Conservation (phyloP, 2,113 vertebrate genomes). For the Gambusia holbrooki region DNA sequence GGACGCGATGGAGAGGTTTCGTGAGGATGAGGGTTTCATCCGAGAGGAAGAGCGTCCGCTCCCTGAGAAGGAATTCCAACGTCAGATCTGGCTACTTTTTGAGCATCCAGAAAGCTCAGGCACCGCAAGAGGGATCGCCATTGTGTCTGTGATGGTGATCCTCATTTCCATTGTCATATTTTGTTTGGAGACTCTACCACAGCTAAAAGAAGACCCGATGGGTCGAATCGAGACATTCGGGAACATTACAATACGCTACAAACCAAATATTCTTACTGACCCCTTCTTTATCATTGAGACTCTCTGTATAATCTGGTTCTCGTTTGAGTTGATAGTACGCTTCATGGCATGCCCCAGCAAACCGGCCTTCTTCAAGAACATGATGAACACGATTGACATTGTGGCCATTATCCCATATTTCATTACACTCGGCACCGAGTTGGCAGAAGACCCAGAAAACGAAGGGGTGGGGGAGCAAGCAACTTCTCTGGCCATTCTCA, state of each 20-base stretch:
- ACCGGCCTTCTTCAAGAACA: conserved; percentile 98
- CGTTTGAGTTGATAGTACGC: conserved; percentile 95
- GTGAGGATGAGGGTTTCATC: conserved; percentile 98
- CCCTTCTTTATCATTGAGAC: conserved; percentile 98
- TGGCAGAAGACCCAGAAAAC: conserved; percentile 88
- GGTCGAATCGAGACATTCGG: conserved; percentile 79
- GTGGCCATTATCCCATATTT: conserved; percentile 99
- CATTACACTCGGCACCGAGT: conserved; percentile 96
- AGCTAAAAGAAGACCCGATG: conserved; percentile 88
- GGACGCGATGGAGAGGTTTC: conserved; percentile 98
- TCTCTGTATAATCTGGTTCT: conserved; percentile 99
- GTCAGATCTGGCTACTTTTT: conserved; percentile 97
- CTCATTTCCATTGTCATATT: conserved; percentile 99
- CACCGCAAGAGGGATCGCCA: conserved; percentile 93
- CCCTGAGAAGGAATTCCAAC: conserved; percentile 93
- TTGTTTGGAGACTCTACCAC: conserved; percentile 96
- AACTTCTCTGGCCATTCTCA: conserved; percentile 97
- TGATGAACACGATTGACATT: conserved; percentile 99
- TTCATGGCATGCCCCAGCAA: conserved; percentile 98
- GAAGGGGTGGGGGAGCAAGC: conserved; percentile 94
- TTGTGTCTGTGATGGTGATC: conserved; percentile 98
- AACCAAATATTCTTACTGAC: conserved; percentile 92
- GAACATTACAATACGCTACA: conserved; percentile 89
- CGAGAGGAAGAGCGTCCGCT: conserved; percentile 94
- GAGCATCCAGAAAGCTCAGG: conserved; percentile 98